Percentiles rank a stretch among this genome's conserved stretches.
These are phyloP conservation scores for Phaethon lepturus DNA, from an alignment of 2,113 vertebrate genomes.

Conservation along the genomic window DNA sequence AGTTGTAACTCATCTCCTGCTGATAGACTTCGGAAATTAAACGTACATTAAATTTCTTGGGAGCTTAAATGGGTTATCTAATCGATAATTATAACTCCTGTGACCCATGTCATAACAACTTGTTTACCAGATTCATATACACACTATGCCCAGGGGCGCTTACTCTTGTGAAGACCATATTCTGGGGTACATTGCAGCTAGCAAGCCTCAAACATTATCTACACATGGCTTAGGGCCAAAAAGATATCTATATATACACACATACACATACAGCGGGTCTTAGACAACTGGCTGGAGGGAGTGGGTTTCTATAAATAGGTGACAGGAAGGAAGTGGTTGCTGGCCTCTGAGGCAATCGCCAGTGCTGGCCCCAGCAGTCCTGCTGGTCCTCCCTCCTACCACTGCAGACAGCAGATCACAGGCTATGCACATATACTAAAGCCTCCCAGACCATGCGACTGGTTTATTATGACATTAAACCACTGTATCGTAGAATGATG, in stretches of 20 bases:
- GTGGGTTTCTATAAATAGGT: not conserved
- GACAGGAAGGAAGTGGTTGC: not conserved
- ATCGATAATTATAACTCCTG: not conserved
- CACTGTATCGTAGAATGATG: rapidly evolving
- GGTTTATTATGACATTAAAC: not conserved
- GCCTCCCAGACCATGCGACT: not conserved
- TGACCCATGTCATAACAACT: rapidly evolving
- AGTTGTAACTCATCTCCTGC: not conserved
- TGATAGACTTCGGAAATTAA: not conserved
- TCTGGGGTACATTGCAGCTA: not conserved
- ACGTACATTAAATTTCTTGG: not conserved
- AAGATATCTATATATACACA: rapidly evolving
- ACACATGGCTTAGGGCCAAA: not conserved
- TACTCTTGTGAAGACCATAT: not conserved
- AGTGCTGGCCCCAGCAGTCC: not conserved
- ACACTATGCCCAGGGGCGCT: rapidly evolving
- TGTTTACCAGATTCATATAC: not conserved
- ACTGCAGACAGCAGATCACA: not conserved
- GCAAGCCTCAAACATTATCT: not conserved
- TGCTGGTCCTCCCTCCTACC: too few relatives aligned
- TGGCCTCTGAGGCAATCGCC: not conserved
- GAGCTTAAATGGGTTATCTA: not conserved
- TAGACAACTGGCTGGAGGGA: not conserved
- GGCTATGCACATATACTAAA: not conserved
- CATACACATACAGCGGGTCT: rapidly evolving